Evolutionary conservation across 2,797 vertebrate genomes (phyloP), one percentile per base, ranked within the genome.

Genomic region (Sarcophilus harrisii): DNA sequence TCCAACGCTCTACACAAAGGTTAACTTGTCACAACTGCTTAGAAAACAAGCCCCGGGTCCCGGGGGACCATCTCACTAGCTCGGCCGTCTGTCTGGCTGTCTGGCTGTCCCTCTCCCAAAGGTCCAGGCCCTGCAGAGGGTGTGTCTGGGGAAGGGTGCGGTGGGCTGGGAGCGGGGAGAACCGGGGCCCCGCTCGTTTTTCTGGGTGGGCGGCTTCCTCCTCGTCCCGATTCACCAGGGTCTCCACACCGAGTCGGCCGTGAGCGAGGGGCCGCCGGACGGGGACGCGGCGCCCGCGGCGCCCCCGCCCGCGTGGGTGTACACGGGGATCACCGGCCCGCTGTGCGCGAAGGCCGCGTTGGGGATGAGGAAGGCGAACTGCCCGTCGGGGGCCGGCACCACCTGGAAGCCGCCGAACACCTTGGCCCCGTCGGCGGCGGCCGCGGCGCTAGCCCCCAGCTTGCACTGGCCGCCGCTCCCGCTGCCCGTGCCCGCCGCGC

Each of bases 301-400:
- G 98, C 98, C 93, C 96, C 98, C 94, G 98, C 99, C 98, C 97
- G 98, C 97, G 98, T 99, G 99, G 12, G 99, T 99, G 58, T 99
- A 99, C 94, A 99, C 99, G 0, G 99, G 99, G 95, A 99, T 99
- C 90, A 99, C 99, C 0, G 99, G 99, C 92, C 98, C 95, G 94
- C 99, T 99, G 0, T 99, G 99, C 54, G 99, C 99, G 95, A 99
- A 99, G 3, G 99, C 99, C 4, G 99, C 98, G 89, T 99, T 99
- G 94, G 99, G 99, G 98, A 99, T 99, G 98, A 99, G 99, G 98
- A 99, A 99, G 60, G 99, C 99, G n/a, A 99, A 99, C 95, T 99
- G 99, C 99, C 99, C 99, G 52, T 99, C 99, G 0, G 99, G 99
- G 58, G 99, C 99, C 0, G 99, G 99, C 96, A 99, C 99, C 92